These are phyloP conservation scores for Erpornis zantholeuca DNA, from an alignment of 2,113 vertebrate genomes.

Conservation along the genomic window DNA sequence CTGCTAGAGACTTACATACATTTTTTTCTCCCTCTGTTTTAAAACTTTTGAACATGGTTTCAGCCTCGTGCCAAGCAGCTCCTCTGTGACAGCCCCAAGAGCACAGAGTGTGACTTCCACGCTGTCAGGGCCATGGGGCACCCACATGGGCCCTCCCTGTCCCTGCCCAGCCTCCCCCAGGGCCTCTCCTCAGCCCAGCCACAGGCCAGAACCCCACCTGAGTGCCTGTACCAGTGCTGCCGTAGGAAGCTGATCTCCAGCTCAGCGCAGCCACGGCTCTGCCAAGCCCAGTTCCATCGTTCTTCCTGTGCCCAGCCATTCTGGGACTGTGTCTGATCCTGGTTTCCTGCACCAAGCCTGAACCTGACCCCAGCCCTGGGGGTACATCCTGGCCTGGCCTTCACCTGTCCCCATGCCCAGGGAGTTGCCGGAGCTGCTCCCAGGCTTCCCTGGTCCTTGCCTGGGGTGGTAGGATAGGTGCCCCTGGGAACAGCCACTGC, in stretches of 20 bases:
- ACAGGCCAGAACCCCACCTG: background rate
- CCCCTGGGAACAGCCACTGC: background rate
- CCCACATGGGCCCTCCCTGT: background rate
- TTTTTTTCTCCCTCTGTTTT: background rate
- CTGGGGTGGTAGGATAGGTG: background rate
- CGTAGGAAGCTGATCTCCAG: background rate
- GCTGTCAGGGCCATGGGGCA: background rate
- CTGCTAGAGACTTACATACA: background rate
- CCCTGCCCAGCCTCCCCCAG: background rate
- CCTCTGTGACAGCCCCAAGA: background rate
- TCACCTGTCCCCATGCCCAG: background rate
- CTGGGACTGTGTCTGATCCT: background rate
- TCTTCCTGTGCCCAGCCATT: background rate
- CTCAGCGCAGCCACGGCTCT: background rate
- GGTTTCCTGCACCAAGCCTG: background rate
- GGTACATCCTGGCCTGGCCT: background rate
- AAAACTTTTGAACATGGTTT: background rate
- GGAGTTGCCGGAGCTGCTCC: background rate
- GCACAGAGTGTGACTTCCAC: fast-evolving
- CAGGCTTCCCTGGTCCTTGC: background rate
- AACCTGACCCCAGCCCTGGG: background rate
- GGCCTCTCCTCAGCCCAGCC: background rate
- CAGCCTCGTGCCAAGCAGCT: background rate
- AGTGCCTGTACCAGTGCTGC: background rate
- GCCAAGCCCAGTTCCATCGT: background rate